Evolutionary conservation across 2,888 invertebrate species (phyloP).

Genomic region (Clivina fossor): DNA sequence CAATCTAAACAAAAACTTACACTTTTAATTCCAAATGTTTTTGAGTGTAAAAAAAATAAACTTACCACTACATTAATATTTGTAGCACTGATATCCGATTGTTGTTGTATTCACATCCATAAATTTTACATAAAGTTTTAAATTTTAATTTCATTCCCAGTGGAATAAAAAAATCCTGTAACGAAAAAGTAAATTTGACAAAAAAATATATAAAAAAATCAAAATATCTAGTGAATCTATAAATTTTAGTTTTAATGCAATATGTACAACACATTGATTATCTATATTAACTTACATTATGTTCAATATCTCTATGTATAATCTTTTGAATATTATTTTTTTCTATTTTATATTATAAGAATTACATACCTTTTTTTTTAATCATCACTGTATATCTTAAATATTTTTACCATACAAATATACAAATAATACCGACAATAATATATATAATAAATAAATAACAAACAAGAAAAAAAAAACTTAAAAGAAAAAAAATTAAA

Average conservation of each 20-base stretch:
- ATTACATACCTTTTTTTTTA: constrained; percentile 17
- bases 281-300: constrained; percentile 25
- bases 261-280: constrained; percentile 48
- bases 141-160: too few relatives aligned
- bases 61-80: too few relatives aligned
- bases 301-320: constrained; percentile 31
- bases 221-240: constrained; percentile 43
- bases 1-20: neutral
- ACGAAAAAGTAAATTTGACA: neutral
- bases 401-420: constrained; percentile 23
- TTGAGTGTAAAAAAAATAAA: too few relatives aligned
- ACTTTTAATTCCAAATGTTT: too few relatives aligned
- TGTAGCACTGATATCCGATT: too few relatives aligned
- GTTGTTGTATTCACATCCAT: too few relatives aligned
- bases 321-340: constrained; percentile 28
- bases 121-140: too few relatives aligned
- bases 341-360: constrained; percentile 23
- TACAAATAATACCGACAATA: constrained; percentile 19
- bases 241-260: constrained; percentile 50
- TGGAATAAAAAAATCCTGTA: too few relatives aligned
- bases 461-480: constrained; percentile 7
- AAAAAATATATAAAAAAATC: neutral
- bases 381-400: constrained; percentile 24
- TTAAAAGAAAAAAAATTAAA: too few relatives aligned
- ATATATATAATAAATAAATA: constrained; percentile 9